Percentiles rank a stretch among this genome's conserved stretches.
Conservation (phyloP, 1,140 invertebrate species). For the Doryteuthis pealeii region DNA sequence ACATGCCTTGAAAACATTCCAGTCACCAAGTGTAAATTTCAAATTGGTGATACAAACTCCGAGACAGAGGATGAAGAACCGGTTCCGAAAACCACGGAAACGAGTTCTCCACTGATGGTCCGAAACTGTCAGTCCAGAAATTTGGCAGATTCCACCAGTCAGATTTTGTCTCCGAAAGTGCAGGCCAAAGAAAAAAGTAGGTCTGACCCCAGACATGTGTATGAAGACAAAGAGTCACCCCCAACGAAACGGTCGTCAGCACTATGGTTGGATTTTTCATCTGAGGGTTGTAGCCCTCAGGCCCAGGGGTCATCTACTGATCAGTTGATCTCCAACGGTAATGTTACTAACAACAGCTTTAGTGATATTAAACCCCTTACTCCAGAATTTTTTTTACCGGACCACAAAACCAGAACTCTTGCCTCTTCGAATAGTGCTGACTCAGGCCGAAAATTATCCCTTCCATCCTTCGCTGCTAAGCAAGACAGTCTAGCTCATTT, state of each 20-base stretch:
- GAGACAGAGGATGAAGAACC: neutral
- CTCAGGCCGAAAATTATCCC: neutral
- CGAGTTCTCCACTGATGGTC: too few relatives aligned
- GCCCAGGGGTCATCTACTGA: neutral
- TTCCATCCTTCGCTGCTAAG: neutral
- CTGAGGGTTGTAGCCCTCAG: neutral
- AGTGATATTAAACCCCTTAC: neutral
- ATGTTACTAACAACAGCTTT: neutral
- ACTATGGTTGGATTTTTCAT: neutral
- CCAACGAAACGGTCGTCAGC: neutral
- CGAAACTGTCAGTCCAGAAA: too few relatives aligned
- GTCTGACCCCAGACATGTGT: too few relatives aligned
- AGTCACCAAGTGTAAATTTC: constrained; percentile 43
- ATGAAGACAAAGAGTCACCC: too few relatives aligned
- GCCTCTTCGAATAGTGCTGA: neutral
- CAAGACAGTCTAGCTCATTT: neutral
- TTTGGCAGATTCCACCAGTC: too few relatives aligned
- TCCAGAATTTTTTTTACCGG: neutral
- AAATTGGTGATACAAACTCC: constrained; percentile 27
- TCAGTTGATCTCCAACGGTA: neutral
- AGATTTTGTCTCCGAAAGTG: too few relatives aligned
- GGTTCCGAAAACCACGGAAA: neutral
- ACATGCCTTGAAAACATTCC: constrained; percentile 37
- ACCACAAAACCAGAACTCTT: neutral
- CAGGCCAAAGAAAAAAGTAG: too few relatives aligned